Conservation (phyloP, 2,888 invertebrate species). For the Noctuana brunneofusca region DNA sequence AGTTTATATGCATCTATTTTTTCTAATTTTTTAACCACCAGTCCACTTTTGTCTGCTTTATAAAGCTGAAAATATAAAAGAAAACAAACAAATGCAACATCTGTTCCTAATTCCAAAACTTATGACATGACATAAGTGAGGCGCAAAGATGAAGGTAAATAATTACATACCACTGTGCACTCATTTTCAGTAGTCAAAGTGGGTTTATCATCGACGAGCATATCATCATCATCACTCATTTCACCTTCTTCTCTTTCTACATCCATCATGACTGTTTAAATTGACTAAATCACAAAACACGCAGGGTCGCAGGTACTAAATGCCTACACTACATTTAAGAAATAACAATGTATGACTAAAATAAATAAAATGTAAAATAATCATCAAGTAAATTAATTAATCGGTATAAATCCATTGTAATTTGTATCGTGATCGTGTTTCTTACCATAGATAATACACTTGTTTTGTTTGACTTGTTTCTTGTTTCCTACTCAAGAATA, state of each 20-base stretch:
- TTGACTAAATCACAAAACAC: constrained; percentile 2
- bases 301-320: not conserved
- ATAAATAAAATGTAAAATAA: no score
- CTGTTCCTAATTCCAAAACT: no score
- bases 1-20: constrained; percentile 72
- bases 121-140: constrained; percentile 13
- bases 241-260: constrained; percentile 77
- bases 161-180: constrained; percentile 53
- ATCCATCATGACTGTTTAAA: constrained; percentile 37
- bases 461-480: no score
- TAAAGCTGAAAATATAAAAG: constrained; percentile 52
- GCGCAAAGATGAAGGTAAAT: constrained; percentile 3
- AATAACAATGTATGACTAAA: no score
- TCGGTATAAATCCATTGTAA: no score
- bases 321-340: not conserved
- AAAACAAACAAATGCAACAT: constrained; percentile 3
- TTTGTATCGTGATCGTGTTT: no score
- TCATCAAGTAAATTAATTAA: no score
- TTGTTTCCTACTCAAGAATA: no score
- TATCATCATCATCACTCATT: constrained; percentile 76
- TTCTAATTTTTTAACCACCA: constrained; percentile 62
- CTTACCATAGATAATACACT: no score
- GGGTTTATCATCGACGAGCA: constrained; percentile 61
- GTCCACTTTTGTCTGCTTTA: constrained; percentile 62
- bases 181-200: constrained; percentile 44